These are phyloP conservation scores for Montipora capitata DNA, from an alignment of 92 coral and sea anemone genomes.

Conservation along the genomic window DNA sequence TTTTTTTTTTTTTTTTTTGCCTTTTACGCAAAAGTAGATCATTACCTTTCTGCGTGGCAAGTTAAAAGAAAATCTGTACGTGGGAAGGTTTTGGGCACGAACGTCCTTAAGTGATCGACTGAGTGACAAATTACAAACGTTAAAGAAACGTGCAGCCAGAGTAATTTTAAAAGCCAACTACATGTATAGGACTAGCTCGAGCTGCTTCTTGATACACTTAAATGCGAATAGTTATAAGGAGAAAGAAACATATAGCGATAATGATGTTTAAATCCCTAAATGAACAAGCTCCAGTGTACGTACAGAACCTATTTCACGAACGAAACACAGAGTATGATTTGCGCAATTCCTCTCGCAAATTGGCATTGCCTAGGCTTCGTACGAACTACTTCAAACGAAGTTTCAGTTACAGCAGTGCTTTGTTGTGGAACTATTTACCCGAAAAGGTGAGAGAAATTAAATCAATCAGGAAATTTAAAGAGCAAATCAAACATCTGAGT, in stretches of 20 bases:
- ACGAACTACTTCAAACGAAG: not conserved
- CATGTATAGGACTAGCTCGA: not conserved
- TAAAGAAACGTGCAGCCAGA: slow-evolving; percentile 20
- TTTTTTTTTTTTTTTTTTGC: too few species aligned
- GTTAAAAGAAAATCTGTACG: too few species aligned
- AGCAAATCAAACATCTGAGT: not conserved
- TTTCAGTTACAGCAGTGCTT: not conserved
- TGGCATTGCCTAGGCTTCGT: not conserved
- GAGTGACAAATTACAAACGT: slow-evolving; percentile 18
- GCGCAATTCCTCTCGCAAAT: not conserved
- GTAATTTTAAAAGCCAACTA: slow-evolving; percentile 15
- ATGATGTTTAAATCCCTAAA: not conserved
- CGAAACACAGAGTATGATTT: not conserved
- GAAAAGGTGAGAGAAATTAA: not conserved
- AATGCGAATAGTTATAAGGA: not conserved
- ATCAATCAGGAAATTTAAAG: not conserved
- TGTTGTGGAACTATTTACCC: not conserved
- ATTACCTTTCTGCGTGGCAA: too few species aligned
- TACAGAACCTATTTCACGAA: not conserved
- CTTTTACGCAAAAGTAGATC: too few species aligned
- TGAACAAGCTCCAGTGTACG: not conserved
- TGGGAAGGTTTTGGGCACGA: too few species aligned
- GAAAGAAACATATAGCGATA: not conserved
- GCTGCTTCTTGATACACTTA: slow-evolving; percentile 1
- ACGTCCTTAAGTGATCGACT: not conserved